Conservation (phyloP, 2,888 invertebrate species). For the Candidula unifasciata region DNA sequence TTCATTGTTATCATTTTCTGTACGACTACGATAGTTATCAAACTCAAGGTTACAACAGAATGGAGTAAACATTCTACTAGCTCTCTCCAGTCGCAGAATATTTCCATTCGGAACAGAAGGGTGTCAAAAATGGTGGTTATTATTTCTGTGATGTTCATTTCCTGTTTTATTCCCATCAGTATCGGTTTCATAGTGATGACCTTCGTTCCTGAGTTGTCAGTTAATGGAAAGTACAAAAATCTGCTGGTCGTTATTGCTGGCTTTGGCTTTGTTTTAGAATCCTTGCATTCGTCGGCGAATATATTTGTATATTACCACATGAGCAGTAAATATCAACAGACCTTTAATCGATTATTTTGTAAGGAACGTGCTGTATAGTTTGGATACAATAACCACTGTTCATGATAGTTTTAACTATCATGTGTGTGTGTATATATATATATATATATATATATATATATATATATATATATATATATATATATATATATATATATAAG, state of each 20-base stretch:
- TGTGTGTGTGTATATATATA: too few species aligned
- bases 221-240: neutral
- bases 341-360: neutral
- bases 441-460: too few species aligned
- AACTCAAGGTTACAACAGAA: neutral
- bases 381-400: too few species aligned
- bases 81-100: neutral
- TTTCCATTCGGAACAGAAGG: neutral
- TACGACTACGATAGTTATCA: neutral
- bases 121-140: conserved; percentile 6
- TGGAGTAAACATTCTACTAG: neutral
- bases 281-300: neutral
- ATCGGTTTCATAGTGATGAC: neutral
- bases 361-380: neutral
- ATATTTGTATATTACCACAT: neutral
- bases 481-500: too few species aligned
- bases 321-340: neutral
- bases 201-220: neutral
- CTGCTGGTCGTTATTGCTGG: neutral
- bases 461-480: too few species aligned
- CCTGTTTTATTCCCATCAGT: conserved; percentile 13
- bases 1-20: neutral
- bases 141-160: neutral
- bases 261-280: neutral
- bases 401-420: too few species aligned